Conservation (phyloP, 2,888 invertebrate species). For the Tryphoninae sp. region DNA sequence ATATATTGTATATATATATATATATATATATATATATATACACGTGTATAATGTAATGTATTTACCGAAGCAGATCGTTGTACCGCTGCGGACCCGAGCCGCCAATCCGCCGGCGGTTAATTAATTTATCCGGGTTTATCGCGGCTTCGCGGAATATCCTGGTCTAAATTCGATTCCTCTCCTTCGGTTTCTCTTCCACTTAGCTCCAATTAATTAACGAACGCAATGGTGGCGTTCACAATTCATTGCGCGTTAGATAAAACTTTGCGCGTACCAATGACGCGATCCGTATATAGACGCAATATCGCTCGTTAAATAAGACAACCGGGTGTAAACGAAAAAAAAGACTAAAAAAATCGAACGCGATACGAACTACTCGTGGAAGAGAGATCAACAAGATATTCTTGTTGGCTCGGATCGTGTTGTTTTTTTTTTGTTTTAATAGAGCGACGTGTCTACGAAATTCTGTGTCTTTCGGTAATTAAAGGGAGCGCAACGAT, state of each 20-base stretch:
- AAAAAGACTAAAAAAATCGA: background rate
- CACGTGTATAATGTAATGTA: background rate
- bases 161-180: conserved; percentile 59
- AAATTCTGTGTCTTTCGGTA: background rate
- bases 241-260: conserved; percentile 46
- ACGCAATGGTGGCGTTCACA: conserved; percentile 48
- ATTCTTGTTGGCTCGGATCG: background rate
- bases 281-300: conserved; percentile 30
- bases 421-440: background rate
- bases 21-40: background rate
- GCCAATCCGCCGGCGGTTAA: conserved; percentile 53
- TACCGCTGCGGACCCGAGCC: conserved; percentile 30
- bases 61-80: conserved; percentile 35
- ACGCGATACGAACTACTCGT: background rate
- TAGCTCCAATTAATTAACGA: conserved; percentile 61
- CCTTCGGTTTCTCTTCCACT: conserved; percentile 55
- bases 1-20: background rate
- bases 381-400: background rate
- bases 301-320: conserved; percentile 33
- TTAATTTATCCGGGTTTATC: conserved; percentile 63
- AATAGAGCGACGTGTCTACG: background rate
- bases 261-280: conserved; percentile 35
- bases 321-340: background rate
- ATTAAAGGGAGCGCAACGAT: background rate
- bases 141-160: conserved; percentile 55